Percentiles rank a stretch among this genome's conserved stretches.
Evolutionary conservation across 2,888 invertebrate species (phyloP).

Genomic region (Rotaria socialis): DNA sequence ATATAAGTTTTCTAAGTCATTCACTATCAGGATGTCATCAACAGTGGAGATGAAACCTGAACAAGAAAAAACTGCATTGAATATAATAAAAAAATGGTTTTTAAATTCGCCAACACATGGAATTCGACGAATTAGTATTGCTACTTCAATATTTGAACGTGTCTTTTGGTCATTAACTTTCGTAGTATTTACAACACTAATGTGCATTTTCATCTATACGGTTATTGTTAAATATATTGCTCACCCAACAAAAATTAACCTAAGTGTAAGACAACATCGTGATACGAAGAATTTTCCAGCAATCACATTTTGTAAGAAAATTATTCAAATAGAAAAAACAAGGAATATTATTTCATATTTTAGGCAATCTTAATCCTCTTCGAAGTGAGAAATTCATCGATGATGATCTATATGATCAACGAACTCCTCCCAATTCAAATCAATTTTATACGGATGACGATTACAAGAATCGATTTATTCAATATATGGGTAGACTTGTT

Average conservation of each 20-base stretch:
- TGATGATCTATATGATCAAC: not conserved
- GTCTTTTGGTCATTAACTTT: not conserved
- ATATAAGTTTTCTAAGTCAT: not conserved
- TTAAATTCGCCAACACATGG: not conserved
- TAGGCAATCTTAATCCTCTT: slow-evolving; percentile 4
- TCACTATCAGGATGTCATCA: not conserved
- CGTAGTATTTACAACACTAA: not conserved
- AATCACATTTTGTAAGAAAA: not conserved
- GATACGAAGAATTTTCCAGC: not conserved
- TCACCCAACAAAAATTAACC: not conserved
- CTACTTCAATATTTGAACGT: not conserved
- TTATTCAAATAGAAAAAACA: not conserved
- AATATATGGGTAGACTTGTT: not conserved
- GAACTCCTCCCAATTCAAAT: not conserved
- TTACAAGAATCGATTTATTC: not conserved
- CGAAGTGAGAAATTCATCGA: not conserved
- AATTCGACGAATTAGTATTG: not conserved
- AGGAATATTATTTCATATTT: not conserved
- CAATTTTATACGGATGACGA: not conserved
- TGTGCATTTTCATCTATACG: not conserved
- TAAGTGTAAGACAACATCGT: not conserved
- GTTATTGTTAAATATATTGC: not conserved
- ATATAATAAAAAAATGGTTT: not conserved
- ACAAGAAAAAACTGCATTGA: not conserved
- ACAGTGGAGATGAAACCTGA: not conserved